phyloP scores from a whole-genome alignment of 2,888 invertebrate genomes.

The Octodonta nipae region DNA sequence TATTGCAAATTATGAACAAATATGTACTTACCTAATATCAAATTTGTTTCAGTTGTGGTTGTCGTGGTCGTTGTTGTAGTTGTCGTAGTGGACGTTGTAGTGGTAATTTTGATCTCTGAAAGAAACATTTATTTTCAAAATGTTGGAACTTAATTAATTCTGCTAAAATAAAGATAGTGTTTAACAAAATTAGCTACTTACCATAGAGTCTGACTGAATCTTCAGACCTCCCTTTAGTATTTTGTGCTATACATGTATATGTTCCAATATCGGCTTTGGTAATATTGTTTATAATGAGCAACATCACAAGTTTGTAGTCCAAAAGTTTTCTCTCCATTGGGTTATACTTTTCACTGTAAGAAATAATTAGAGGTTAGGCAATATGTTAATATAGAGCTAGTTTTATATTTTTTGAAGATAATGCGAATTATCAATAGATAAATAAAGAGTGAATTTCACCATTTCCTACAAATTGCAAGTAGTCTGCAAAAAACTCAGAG shows the following conservation, averaged over 20 bases:
- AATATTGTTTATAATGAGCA: slow-evolving; percentile 49
- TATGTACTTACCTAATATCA: slow-evolving; percentile 22
- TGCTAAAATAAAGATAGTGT: too few species aligned
- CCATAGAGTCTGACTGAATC: slow-evolving; percentile 56
- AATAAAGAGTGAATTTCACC: too few species aligned
- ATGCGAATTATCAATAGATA: too few species aligned
- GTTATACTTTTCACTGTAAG: slow-evolving; percentile 48
- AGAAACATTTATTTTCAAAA: slow-evolving; percentile 12
- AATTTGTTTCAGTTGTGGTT: slow-evolving; percentile 20
- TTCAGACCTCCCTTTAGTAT: slow-evolving; percentile 56
- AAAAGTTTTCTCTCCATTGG: slow-evolving; percentile 47
- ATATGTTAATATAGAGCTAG: too few species aligned
- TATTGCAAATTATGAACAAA: too few species aligned
- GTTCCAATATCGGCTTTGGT: slow-evolving; percentile 48
- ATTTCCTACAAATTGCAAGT: too few species aligned
- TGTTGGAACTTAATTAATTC: too few species aligned
- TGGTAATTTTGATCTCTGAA: slow-evolving; percentile 31
- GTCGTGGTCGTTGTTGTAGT: slow-evolving; percentile 21
- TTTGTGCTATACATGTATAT: slow-evolving; percentile 58
- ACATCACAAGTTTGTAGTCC: slow-evolving; percentile 47
- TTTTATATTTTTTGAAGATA: too few species aligned
- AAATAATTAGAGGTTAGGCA: slow-evolving; percentile 2
- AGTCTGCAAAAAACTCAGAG: too few species aligned
- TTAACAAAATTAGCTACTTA: too few species aligned
- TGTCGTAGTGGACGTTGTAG: slow-evolving; percentile 26